Base-by-base conservation (phyloP, 92 coral and sea anemone genomes). In the Muricea muricata region DNA sequence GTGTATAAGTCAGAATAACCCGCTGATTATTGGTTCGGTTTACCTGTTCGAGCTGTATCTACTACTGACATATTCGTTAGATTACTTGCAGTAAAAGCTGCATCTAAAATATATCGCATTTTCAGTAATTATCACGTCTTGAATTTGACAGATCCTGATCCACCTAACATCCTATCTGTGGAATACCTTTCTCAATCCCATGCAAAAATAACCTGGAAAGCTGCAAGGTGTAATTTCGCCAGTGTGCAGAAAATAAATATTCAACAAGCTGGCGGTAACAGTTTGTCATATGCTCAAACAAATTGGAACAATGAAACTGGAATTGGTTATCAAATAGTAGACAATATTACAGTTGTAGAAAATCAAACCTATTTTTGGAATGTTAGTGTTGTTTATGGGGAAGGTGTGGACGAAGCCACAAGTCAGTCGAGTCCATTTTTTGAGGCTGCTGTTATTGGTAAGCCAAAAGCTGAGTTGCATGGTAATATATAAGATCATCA, bases 181-280 rank as follows among this genome's bases (percentile, higher is more conserved):
- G 71, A 65, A 33, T 82, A 81, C 45, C 55, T 75, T 41, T 66
- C 85, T 58, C 25, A 46, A 13, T 58, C 91, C 18, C 50, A 75
- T 26, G 91, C 55, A 6, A 47, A 65, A 15, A 58, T 87, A 15
- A 70, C 87, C 8, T 87, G 87, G 91, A 48, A 60, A 48, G 87
- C 91, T 20, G 1, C 29, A 67, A 15, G 24, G 56, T 87, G 91
- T 50, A 87, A 87, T 54, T 78, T 58, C 23, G 83, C 48, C 21
- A 18, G 33, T 15, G 83, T 78, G 4, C 20, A 25, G n/a, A 5
- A 48, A 6, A n/a, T 78, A 55, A 55, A 10, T 15, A 78, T 78
- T 58, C 48, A 57, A 20, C 71, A 20, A 31, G 71, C 18, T 1
- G 83, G 55, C 11, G 83, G 68, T 12, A 52, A 32, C 10, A 71